Base-by-base conservation (phyloP, 2,888 invertebrate species). In the Lycophotia porphyrea region DNA sequence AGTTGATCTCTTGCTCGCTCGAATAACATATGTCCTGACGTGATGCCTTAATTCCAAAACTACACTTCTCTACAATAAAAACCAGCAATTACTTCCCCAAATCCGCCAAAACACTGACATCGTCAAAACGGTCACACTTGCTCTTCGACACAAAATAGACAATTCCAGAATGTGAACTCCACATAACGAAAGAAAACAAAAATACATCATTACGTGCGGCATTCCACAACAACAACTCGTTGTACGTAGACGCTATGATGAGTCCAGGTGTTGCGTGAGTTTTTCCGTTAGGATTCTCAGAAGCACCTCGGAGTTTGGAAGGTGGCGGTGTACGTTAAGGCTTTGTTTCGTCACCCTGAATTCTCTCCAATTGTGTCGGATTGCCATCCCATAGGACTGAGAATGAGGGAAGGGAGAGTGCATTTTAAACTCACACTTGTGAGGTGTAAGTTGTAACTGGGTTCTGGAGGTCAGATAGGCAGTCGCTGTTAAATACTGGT, bases 51-150 rank as follows among this genome's bases (percentile, higher is more conserved):
- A 36, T 42, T 31, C 24, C 5, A n/a, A 18, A 60, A 61, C 36
- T 24, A 21, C 18, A 63, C 24, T 15, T 39, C 31, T 79, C 31
- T 36, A n/a, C 39, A 34, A 66, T 34, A 65, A 83, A 42, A 27
- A 55, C 21, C 44, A 65, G 42, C 31, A 52, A 44, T 5, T 27
- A 42, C 27, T 36, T 42, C 61, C 42, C 44, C 34, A 39, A 39
- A 82, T 68, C 31, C 21, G 5, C 39, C 52, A 65, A 27, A 55
- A 27, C 42, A 44, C 70, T 78, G 52, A 39, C 77, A 69, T 60
- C 47, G 71, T 44, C 58, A 67, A 67, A 67, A 86, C 60, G 74
- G 47, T 75, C 13, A 58, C 63, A 39, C 55, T 64, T 27, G 44
- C 9, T 55, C 39, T 13, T 55, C 39, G 5, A 24, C 47, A 74